Evolutionary conservation across 2,888 invertebrate genomes (phyloP), one percentile per base, ranked within the genome.

Genomic region (Rotaria socialis): DNA sequence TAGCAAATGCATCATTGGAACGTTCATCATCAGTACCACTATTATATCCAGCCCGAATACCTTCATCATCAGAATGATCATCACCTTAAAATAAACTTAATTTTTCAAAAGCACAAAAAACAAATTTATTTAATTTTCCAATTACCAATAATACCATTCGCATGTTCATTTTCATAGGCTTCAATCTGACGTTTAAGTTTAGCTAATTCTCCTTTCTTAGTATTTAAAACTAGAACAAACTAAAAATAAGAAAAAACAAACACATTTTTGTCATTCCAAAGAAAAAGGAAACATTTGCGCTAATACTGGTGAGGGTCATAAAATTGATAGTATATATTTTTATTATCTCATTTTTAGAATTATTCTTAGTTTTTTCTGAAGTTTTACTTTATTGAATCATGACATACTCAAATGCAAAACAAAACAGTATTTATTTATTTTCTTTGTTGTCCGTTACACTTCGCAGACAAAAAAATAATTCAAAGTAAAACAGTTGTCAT

Each of bases 1-100:
- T 67, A 67, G 67, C 67, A 67, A 67, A 67, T 16, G 67, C 67
- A 19, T 67, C 67, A 67, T 67, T 67, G 6, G 67, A 67, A 67
- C 35, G 67, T 27, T 67, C 67, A 35, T 67, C 67, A 67, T 67
- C 67, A 41, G 67, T 67, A 5, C 35, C 67, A 67, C 67, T 67
- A 27, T 67, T 27, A 41, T 67, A 35, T 35, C 67, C 67, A 19
- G 19, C 19, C 19, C 35, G 67, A 27, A 41, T 19, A 67, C 7
- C 19, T 41, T 67, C 67, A 41, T 67, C 67, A 67, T 67, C 67
- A 16, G 67, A 67, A 35, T 67, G 67, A 8, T 67, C 67, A 35
- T 55, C 5, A 55, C 55, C 55, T 55, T 19, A 55, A 55, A 55
- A 22, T 55, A 22, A 22, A 22, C 10, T 55, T 55, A 22, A 3